Percentiles rank a stretch among this genome's conserved stretches.
Conservation (phyloP, 2,113 vertebrate genomes). For the Anolis carolinensis region DNA sequence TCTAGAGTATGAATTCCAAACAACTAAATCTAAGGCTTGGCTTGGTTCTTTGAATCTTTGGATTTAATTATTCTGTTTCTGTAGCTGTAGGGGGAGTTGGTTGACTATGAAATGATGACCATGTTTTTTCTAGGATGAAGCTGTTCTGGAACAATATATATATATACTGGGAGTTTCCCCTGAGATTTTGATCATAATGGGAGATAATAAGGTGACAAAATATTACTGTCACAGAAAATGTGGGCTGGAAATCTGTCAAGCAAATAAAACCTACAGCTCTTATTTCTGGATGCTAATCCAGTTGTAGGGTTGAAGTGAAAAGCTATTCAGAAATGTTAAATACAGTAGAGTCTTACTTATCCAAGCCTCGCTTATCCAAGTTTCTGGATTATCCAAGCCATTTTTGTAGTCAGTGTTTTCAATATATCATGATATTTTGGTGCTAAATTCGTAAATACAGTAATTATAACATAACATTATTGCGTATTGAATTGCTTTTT, state of each 20-base stretch:
- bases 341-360: too few relatives aligned
- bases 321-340: constrained; percentile 6
- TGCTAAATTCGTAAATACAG: too few relatives aligned
- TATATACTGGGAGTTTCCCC: neutral
- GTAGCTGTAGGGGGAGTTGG: neutral
- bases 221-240: constrained; percentile 7
- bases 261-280: constrained; percentile 5
- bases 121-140: neutral
- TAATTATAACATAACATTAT: too few relatives aligned
- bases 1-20: neutral
- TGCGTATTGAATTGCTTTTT: too few relatives aligned
- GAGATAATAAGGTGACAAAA: neutral
- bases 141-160: neutral
- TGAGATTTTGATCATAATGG: constrained; percentile 1
- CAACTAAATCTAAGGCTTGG: neutral
- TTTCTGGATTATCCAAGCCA: too few relatives aligned
- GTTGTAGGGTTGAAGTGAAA: constrained; percentile 2
- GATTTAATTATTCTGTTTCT: neutral
- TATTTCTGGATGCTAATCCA: neutral
- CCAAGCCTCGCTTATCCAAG: too few relatives aligned
- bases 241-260: neutral
- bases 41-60: neutral
- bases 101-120: neutral
- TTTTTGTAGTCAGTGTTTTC: too few relatives aligned
- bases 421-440: too few relatives aligned